Percentiles rank a stretch among this genome's conserved stretches.
Evolutionary conservation across 2,113 vertebrate genomes (phyloP).

Genomic region (Anser cygnoides): DNA sequence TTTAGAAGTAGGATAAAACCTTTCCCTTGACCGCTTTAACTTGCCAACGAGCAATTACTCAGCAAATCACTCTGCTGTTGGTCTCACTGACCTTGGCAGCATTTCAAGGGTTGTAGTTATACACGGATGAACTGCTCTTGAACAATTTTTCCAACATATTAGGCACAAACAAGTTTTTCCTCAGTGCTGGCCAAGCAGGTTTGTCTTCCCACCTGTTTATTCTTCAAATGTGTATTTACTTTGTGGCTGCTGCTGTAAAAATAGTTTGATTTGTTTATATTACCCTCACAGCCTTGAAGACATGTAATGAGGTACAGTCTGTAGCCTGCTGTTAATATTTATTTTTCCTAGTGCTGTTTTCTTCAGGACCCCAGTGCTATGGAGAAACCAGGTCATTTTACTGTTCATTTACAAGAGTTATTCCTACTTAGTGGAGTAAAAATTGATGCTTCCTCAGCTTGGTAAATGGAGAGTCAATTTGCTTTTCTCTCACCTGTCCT

Average conservation of each 20-base stretch:
- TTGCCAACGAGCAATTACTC: slow-evolving; percentile 47
- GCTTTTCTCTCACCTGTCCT: not conserved
- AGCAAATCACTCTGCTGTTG: slow-evolving; percentile 22
- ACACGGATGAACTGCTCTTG: slow-evolving; percentile 20
- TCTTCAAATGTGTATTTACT: slow-evolving; percentile 49
- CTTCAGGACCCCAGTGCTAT: not conserved
- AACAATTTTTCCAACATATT: slow-evolving; percentile 58
- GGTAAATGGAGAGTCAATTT: not conserved
- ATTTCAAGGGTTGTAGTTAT: slow-evolving; percentile 24
- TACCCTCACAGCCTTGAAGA: slow-evolving; percentile 9
- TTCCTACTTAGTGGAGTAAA: not conserved
- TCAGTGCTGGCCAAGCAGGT: not conserved
- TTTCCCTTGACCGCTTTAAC: slow-evolving; percentile 43
- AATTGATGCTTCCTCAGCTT: not conserved
- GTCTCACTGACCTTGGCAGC: slow-evolving; percentile 38
- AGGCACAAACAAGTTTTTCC: slow-evolving; percentile 46
- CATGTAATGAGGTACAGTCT: not conserved
- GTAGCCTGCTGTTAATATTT: slow-evolving; percentile 8
- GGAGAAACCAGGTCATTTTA: not conserved
- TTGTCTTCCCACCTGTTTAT: slow-evolving; percentile 46
- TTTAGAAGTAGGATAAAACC: slow-evolving; percentile 42
- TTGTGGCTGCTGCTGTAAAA: slow-evolving; percentile 1
- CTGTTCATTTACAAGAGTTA: not conserved
- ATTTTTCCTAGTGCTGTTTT: slow-evolving; percentile 14
- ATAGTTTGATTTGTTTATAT: slow-evolving; percentile 45